Conservation (phyloP, 1,140 invertebrate genomes). For the Drosophila rufa region DNA sequence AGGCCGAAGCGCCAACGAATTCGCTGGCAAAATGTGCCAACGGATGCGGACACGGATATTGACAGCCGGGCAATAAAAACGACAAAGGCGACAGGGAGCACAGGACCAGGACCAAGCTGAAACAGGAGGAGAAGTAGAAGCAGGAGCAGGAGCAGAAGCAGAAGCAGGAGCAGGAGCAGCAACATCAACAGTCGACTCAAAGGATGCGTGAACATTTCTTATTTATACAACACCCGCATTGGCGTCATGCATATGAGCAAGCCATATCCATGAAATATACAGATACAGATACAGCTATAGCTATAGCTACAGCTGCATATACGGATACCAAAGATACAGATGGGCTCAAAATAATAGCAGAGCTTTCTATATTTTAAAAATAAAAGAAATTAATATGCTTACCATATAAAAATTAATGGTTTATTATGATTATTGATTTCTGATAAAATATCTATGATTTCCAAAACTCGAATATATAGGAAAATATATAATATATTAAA, state of each 20-base stretch:
- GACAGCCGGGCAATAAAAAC: slow-evolving; percentile 43
- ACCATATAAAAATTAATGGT: no score
- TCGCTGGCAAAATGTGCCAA: slow-evolving; percentile 17
- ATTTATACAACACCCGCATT: slow-evolving; percentile 37
- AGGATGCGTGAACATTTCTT: slow-evolving; percentile 50
- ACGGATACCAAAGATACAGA: not conserved
- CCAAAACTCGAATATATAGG: not conserved
- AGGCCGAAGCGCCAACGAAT: slow-evolving; percentile 11
- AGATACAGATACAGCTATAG: not conserved
- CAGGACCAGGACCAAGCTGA: not conserved
- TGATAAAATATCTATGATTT: no score
- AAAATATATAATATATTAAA: no score
- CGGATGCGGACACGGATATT: slow-evolving; percentile 44
- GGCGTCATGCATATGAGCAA: slow-evolving; percentile 10
- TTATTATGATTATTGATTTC: no score
- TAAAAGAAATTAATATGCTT: no score
- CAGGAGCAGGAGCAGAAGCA: not conserved
- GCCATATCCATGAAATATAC: slow-evolving; percentile 11
- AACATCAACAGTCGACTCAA: slow-evolving; percentile 26
- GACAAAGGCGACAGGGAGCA: slow-evolving; percentile 25
- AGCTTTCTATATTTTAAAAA: no score
- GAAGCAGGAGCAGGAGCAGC: not conserved
- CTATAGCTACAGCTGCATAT: not conserved
- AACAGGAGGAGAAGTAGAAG: fast-evolving
- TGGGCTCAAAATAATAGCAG: no score